These are phyloP conservation scores for Epinotia brunnichana DNA, from an alignment of 2,888 invertebrate species.

Conservation along the genomic window DNA sequence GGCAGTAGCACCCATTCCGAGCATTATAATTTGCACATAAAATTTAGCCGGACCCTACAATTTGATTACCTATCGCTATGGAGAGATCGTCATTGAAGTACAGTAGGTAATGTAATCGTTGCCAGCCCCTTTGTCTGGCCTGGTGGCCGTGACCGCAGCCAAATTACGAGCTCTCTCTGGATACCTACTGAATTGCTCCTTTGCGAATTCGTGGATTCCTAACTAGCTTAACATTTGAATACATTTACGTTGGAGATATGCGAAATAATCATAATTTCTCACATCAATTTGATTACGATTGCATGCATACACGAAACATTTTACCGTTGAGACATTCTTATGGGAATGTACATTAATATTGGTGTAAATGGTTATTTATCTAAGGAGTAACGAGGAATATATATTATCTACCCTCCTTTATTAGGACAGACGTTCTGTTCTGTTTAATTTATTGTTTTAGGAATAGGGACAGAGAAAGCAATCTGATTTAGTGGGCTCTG, in stretches of 20 bases:
- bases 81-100: slow-evolving; percentile 49
- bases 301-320: background rate
- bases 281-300: background rate
- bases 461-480: slow-evolving; percentile 36
- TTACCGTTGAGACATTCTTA: slow-evolving; percentile 15
- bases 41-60: slow-evolving; percentile 2
- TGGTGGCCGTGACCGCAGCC: slow-evolving; percentile 50
- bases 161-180: slow-evolving; percentile 39
- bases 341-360: background rate
- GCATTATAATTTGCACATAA: slow-evolving; percentile 12
- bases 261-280: background rate
- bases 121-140: slow-evolving; percentile 49
- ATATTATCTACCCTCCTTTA: slow-evolving; percentile 13
- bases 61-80: slow-evolving; percentile 28
- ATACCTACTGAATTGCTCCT: slow-evolving; percentile 42
- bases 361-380: slow-evolving; percentile 6
- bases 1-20: background rate
- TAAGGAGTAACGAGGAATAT: slow-evolving; percentile 10
- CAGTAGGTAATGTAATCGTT: slow-evolving; percentile 50
- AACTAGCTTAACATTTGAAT: slow-evolving; percentile 29
- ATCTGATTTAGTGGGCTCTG: slow-evolving; percentile 39
- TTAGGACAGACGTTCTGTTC: slow-evolving; percentile 25
- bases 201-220: slow-evolving; percentile 36
- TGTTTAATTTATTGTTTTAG: slow-evolving; percentile 40
- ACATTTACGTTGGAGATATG: background rate